Evolutionary conservation across 2,888 invertebrate species (phyloP).

Genomic region (Leptinotarsa rubiginosa): DNA sequence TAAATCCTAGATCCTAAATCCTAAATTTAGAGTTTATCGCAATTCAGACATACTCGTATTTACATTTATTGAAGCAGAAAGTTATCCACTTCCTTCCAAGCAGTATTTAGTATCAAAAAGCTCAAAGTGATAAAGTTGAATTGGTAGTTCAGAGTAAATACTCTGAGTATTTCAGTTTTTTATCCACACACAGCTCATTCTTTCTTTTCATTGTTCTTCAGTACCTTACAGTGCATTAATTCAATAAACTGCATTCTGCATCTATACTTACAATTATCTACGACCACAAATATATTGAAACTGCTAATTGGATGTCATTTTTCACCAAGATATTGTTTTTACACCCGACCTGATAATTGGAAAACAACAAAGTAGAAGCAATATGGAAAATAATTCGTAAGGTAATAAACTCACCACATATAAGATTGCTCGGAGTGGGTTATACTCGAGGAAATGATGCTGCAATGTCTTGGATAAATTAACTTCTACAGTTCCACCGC

Average conservation of each 20-base stretch:
- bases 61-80: too few relatives aligned
- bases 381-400: constrained; percentile 13
- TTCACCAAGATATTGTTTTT: constrained; percentile 14
- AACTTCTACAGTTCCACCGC: constrained; percentile 5
- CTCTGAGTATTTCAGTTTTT: too few relatives aligned
- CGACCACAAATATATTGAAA: constrained; percentile 17
- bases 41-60: too few relatives aligned
- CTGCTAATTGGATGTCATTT: constrained; percentile 20
- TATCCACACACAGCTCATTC: not conserved
- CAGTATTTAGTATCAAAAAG: too few relatives aligned
- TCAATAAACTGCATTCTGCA: not conserved
- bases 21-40: too few relatives aligned
- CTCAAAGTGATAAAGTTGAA: too few relatives aligned
- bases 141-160: too few relatives aligned
- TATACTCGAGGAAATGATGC: not conserved
- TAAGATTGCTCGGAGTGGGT: not conserved
- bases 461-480: not conserved
- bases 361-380: constrained; percentile 19
- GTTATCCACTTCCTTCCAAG: too few relatives aligned
- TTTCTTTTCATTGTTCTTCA: not conserved
- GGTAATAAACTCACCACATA: constrained; percentile 21
- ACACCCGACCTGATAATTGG: constrained; percentile 9
- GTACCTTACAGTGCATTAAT: not conserved
- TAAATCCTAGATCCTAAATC: too few relatives aligned
- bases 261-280: constrained; percentile 1